These are phyloP conservation scores for Malurus leucopterus DNA, from an alignment of 2,797 vertebrate species.

Conservation along the genomic window DNA sequence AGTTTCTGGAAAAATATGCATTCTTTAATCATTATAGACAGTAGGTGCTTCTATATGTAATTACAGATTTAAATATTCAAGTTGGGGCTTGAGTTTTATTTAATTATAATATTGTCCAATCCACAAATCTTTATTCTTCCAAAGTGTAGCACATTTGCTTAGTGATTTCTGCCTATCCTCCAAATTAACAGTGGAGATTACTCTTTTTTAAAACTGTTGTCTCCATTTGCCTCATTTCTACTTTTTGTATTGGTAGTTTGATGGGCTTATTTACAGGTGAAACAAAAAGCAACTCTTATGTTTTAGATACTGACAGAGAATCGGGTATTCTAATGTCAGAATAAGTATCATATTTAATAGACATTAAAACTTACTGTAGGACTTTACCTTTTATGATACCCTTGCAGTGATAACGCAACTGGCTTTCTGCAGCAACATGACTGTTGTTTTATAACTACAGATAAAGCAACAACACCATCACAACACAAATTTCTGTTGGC, in stretches of 20 bases:
- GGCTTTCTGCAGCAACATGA: not conserved
- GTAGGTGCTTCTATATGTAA: not conserved
- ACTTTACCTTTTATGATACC: not conserved
- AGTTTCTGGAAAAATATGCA: not conserved
- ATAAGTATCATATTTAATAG: not conserved
- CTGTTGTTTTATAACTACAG: not conserved
- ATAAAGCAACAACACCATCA: not conserved
- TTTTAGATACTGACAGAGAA: not conserved
- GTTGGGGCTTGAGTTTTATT: not conserved
- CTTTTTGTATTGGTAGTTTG: not conserved
- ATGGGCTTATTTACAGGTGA: not conserved
- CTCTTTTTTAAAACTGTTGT: not conserved
- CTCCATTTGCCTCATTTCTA: not conserved
- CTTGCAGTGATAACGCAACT: not conserved
- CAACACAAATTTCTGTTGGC: not conserved
- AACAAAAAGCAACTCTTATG: not conserved
- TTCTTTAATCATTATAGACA: not conserved
- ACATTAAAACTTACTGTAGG: not conserved
- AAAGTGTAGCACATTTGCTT: not conserved
- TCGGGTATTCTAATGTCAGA: not conserved
- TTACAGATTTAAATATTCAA: not conserved
- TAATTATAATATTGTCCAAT: not conserved
- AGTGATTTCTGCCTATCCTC: not conserved
- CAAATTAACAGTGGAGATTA: not conserved
- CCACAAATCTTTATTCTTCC: not conserved